Base-by-base conservation (phyloP, 1,140 invertebrate species). In the Eueides isabella region DNA sequence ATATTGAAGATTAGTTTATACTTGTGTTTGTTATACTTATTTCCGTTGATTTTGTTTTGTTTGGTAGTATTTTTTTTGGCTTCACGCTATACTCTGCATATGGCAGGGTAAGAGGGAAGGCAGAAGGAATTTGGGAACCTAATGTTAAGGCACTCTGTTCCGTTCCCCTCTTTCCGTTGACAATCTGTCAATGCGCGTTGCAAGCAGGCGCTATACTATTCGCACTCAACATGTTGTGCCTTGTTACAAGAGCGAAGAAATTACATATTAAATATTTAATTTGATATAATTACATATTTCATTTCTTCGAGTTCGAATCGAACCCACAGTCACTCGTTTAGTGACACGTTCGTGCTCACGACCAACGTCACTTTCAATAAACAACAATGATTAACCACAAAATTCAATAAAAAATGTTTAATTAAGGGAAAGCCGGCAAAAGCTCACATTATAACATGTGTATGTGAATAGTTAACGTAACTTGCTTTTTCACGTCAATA, bases 401-500 rank as follows among this genome's bases (percentile, higher is more conserved):
- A 55, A 23, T 12, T 55, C 19, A 55, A 55, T 55, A 55, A 55
- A 74, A 63, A 48, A 28, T 19, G 72, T 38, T 68, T 74, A 74
- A 74, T 74, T 74, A 68, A 62, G 61, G 35, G 16, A 33, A 26
- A 38, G 65, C 44, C 38, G 30, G 64, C 67, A 67, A 67, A 61
- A 68, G 67, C 62, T 63, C 30, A 67, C 48, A 67, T 35, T 67
- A 66, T 33, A 68, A 23, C 35, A 2, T n/a, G 12, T 14, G 31
- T 38, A 19, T 55, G 23, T 55, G 19, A 23, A 26, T 55, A 23
- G 48, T 26, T 23, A 7, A 19, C 3, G 66, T 33, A 61, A 63
- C 33, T 44, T 33, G 55, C 48, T 74, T 74, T 74, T 74, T 74
- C 65, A 68, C 61, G 23, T 62, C 38, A 61, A 33, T 74, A 74